Evolutionary conservation across 2,888 invertebrate species (phyloP), one percentile per base, ranked within the genome.

Genomic region (Pecten maximus): DNA sequence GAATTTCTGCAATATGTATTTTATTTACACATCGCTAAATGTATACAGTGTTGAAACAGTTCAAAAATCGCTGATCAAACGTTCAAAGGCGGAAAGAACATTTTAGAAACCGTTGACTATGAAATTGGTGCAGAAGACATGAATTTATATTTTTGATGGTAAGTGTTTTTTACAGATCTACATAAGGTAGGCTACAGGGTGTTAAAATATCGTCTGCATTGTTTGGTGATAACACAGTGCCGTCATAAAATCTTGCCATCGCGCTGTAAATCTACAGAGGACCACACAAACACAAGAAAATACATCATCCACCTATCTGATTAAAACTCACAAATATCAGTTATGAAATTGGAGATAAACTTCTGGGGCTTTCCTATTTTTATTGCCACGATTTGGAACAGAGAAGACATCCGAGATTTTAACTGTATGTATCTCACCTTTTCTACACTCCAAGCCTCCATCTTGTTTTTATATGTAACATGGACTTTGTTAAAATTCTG

Each of bases 261-360:
- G 28, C 28, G 28, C 74, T 74, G 28, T 74, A 74, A 74, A 74
- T 74, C 74, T 74, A 28, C 74, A 8, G 12, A 44, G n/a, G 74
- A 74, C 74, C 74, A 74, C 74, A 74, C 74, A 74, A 74, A 74
- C 35, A 35, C 35, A 74, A 74, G 74, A 28, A 74, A 74, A 74
- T 74, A 74, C 74, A 74, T 74, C 74, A 74, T 74, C 1, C 35
- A 15, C 35, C 8, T 74, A 74, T 74, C 74, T 74, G 74, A 74
- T 74, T 74, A 74, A 35, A 74, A 35, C 74, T 6, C 35, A 16
- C 74, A 74, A 74, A 74, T 74, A 74, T 74, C 28, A 74, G 74
- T 74, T 74, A 74, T 74, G 74, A 74, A 74, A 74, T 74, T 23
- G 28, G 74, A 74, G 74, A 74, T 74, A 74, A 74, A 74, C 74